phyloP scores from a whole-genome alignment of 2,113 vertebrate species.

The Lepus americanus region DNA sequence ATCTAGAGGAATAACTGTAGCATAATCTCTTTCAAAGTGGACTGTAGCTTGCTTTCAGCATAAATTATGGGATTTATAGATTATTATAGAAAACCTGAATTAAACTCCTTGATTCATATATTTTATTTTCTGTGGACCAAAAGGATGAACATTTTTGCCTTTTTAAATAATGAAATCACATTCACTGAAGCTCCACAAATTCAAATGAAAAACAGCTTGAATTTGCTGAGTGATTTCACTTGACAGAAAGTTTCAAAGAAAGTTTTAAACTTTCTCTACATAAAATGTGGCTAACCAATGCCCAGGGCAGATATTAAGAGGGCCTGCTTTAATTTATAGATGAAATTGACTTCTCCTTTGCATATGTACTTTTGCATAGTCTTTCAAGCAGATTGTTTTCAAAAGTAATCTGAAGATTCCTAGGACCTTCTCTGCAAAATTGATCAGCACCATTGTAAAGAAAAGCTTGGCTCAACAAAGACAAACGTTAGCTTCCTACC shows the following conservation, averaged over 20 bases:
- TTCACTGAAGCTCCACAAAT: not conserved
- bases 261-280: constrained; percentile 39
- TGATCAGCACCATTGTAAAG: constrained; percentile 51
- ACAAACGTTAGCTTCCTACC: constrained; percentile 37
- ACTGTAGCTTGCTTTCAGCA: constrained; percentile 8
- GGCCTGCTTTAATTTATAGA: constrained; percentile 42
- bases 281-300: not conserved
- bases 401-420: constrained; percentile 29
- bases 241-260: constrained; percentile 42
- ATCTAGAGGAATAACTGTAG: constrained; percentile 27
- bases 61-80: constrained; percentile 6
- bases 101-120: not conserved
- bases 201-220: constrained; percentile 28
- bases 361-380: constrained; percentile 55
- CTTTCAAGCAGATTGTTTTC: constrained; percentile 54
- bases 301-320: not conserved
- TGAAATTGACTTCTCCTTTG: constrained; percentile 50
- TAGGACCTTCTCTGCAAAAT: constrained; percentile 41
- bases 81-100: constrained; percentile 37
- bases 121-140: constrained; percentile 10
- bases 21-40: not conserved
- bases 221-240: constrained; percentile 29
- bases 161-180: constrained; percentile 28
- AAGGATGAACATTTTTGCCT: not conserved
- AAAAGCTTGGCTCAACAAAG: constrained; percentile 45